Percentiles rank a stretch among this genome's conserved stretches.
Evolutionary conservation across 2,113 vertebrate genomes (phyloP).

Genomic region (Rhineura floridana): DNA sequence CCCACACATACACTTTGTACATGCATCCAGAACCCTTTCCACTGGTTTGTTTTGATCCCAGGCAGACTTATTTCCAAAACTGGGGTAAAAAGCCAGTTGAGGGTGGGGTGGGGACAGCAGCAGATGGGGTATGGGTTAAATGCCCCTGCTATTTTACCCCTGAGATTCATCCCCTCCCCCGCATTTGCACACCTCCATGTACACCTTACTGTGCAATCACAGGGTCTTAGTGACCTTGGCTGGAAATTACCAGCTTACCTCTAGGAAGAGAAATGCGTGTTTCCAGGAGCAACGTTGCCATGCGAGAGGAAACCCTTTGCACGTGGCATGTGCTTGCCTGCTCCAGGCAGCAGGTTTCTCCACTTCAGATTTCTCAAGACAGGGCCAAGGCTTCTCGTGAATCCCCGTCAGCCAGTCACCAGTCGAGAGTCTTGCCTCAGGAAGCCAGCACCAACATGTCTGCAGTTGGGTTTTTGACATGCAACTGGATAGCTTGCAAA

Average conservation of each 20-base stretch:
- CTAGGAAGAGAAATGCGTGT: neutral
- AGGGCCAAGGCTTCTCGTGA: too few relatives aligned
- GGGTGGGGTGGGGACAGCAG: neutral
- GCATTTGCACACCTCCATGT: too few relatives aligned
- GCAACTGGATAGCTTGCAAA: neutral
- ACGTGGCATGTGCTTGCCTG: neutral
- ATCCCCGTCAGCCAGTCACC: too few relatives aligned
- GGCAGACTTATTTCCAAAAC: rapidly evolving
- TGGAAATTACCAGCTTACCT: neutral
- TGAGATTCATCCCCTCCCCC: neutral
- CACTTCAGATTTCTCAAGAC: neutral
- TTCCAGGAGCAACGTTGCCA: neutral
- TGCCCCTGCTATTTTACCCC: neutral
- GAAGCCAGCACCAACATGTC: neutral
- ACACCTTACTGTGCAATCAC: neutral
- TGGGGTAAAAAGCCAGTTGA: too few relatives aligned
- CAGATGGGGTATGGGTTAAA: neutral
- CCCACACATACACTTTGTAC: too few relatives aligned
- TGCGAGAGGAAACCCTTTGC: neutral
- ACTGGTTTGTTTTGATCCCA: neutral
- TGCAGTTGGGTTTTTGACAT: rapidly evolving
- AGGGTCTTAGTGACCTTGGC: neutral
- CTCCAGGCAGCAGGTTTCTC: neutral
- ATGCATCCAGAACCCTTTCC: neutral
- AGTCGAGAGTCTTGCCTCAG: too few relatives aligned